Evolutionary conservation across 2,888 invertebrate species (phyloP), one percentile per base, ranked within the genome.

Genomic region (Selenia dentaria): DNA sequence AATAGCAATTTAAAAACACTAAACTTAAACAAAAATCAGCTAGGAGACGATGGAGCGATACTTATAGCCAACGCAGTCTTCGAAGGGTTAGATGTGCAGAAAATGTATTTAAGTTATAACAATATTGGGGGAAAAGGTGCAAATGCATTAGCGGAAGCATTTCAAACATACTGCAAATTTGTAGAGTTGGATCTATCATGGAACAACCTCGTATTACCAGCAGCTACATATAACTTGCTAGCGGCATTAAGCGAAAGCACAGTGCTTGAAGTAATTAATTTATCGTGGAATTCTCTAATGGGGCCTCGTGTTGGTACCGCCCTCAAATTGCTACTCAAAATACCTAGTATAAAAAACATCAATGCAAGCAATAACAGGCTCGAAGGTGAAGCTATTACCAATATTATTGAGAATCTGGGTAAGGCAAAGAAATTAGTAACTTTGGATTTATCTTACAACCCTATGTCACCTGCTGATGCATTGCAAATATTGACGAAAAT

Each of bases 371-470:
- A 84, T 46, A 87, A 87, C 40, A 69, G 55, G 41, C 54, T 87
- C 2, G 47, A 51, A 12, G 70, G 62, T 2, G 74, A 71, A 24
- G 73, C 67, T 24, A 62, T 82, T 16, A 34, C 11, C 0, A 62
- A 40, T 18, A 54, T 83, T 1, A 37, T 57, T n/a, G 34, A 10
- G 14, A 47, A 31, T 39, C 41, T 86, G 22, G 24, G 11, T 0
- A 69, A 58, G 32, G 67, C 83, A 0, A 70, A 72, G 34, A 77
- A 72, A 25, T 35, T 86, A 11, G 39, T 55, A 0, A 72, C 67
- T 0, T 59, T 86, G 1, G 61, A 83, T 67, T 54, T 85, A 36
- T 83, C 85, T 5, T 70, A 55, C 27, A 85, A 85, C 42, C 83
- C 83, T 0, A 35, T 85, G 57, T 59, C 67, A 1, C 63, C 72